Evolutionary conservation across 2,888 invertebrate species (phyloP).

Genomic region (Griposia aprilina): DNA sequence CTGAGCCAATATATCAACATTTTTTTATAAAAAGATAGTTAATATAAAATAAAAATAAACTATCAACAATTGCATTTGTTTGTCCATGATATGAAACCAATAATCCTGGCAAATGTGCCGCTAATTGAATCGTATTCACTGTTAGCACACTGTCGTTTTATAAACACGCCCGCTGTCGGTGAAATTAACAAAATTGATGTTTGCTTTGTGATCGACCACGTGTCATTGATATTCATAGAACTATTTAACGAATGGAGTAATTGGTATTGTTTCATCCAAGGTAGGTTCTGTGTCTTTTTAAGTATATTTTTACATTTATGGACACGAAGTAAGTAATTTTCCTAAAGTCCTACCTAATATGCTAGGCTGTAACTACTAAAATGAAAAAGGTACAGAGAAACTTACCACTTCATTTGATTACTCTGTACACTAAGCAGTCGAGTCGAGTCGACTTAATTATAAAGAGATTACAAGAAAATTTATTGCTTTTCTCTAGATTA

Average conservation of each 20-base stretch:
- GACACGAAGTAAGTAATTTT: background rate
- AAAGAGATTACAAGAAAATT: background rate
- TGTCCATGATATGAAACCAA: slow-evolving; percentile 48
- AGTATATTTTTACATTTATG: background rate
- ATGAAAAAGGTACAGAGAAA: background rate
- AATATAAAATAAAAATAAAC: no score
- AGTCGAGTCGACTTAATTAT: background rate
- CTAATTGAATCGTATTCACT: slow-evolving; percentile 66
- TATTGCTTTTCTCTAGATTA: slow-evolving; percentile 6
- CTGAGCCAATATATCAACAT: background rate
- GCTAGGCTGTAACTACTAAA: background rate
- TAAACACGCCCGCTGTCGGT: slow-evolving; percentile 43
- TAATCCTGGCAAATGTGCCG: slow-evolving; percentile 43
- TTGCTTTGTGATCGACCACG: slow-evolving; percentile 54
- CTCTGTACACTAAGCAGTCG: no score
- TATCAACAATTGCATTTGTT: slow-evolving; percentile 12
- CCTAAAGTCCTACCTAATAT: background rate
- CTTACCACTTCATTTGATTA: background rate
- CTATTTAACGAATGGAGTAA: slow-evolving; percentile 44
- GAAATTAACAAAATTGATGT: slow-evolving; percentile 68
- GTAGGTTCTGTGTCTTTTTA: background rate
- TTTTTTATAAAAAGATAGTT: background rate
- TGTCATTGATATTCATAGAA: slow-evolving; percentile 45
- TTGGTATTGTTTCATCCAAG: slow-evolving; percentile 14
- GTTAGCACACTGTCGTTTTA: slow-evolving; percentile 49